Evolutionary conservation across 2,113 vertebrate species (phyloP).

Genomic region (Prolemur simus): DNA sequence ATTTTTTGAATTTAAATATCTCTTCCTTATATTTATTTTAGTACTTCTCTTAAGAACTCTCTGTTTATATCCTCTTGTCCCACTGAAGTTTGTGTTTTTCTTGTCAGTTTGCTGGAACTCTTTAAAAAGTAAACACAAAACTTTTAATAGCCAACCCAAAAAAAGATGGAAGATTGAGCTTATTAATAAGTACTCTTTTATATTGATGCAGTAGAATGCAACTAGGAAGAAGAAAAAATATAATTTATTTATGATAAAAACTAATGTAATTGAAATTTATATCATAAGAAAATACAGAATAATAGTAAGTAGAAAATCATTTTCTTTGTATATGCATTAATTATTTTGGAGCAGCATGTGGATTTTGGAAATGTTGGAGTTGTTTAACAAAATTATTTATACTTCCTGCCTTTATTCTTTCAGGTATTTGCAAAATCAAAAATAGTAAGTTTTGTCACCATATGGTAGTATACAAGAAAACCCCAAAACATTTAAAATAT

Average conservation of each 20-base stretch:
- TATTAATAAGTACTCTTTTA: neutral
- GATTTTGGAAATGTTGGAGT: neutral
- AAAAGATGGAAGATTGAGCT: neutral
- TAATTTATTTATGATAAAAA: neutral
- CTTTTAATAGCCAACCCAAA: neutral
- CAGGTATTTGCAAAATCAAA: neutral
- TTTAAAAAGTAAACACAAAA: neutral
- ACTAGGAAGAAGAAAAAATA: neutral
- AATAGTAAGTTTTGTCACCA: neutral
- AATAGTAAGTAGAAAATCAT: neutral
- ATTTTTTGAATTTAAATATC: neutral
- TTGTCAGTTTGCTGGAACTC: neutral
- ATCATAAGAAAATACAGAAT: neutral
- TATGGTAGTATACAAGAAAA: neutral
- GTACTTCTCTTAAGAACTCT: neutral
- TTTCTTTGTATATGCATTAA: neutral
- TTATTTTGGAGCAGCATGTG: neutral
- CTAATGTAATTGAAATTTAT: neutral
- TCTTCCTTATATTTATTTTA: neutral
- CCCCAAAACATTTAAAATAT: neutral
- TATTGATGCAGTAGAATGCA: neutral
- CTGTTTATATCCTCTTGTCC: neutral
- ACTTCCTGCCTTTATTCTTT: neutral
- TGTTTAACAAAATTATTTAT: conserved; percentile 27
- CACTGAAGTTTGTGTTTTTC: neutral